phyloP scores from a whole-genome alignment of 2,888 invertebrate species.

The Perizoma flavofasciatum region DNA sequence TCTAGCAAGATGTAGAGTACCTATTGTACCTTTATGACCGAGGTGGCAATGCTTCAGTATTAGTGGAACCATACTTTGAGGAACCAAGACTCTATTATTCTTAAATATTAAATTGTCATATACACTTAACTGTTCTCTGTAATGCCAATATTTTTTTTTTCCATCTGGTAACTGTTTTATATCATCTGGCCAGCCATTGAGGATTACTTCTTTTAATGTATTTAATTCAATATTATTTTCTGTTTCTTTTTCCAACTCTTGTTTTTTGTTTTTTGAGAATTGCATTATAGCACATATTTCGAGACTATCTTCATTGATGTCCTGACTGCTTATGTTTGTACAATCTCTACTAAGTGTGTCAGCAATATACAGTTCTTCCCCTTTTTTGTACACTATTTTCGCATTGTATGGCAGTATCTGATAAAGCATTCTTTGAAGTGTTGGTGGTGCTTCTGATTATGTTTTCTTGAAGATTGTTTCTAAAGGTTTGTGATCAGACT shows the following conservation, averaged over 20 bases:
- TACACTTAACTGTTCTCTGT: slow-evolving; percentile 23
- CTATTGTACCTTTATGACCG: slow-evolving; percentile 26
- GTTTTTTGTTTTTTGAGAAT: slow-evolving; percentile 9
- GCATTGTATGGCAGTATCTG: too few species aligned
- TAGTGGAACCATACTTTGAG: slow-evolving; percentile 18
- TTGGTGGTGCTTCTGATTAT: too few species aligned
- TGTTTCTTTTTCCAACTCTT: slow-evolving; percentile 19
- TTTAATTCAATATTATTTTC: slow-evolving; percentile 20
- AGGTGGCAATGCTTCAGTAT: slow-evolving; percentile 26
- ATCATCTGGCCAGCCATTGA: slow-evolving; percentile 23
- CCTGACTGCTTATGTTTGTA: slow-evolving; percentile 22
- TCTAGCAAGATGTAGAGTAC: too few species aligned
- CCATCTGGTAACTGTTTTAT: slow-evolving; percentile 15
- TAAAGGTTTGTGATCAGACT: too few species aligned
- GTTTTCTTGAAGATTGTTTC: too few species aligned
- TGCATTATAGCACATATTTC: slow-evolving; percentile 6
- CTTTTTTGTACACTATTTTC: too few species aligned
- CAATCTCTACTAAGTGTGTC: too few species aligned
- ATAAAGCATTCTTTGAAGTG: too few species aligned
- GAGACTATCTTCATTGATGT: slow-evolving; percentile 7
- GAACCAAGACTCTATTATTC: slow-evolving; percentile 24
- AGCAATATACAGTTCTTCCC: too few species aligned
- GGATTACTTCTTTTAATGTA: slow-evolving; percentile 19
- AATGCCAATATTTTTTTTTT: slow-evolving; percentile 22
- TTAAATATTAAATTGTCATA: slow-evolving; percentile 24